phyloP scores from a whole-genome alignment of 2,113 vertebrate species.

The Junco hyemalis region DNA sequence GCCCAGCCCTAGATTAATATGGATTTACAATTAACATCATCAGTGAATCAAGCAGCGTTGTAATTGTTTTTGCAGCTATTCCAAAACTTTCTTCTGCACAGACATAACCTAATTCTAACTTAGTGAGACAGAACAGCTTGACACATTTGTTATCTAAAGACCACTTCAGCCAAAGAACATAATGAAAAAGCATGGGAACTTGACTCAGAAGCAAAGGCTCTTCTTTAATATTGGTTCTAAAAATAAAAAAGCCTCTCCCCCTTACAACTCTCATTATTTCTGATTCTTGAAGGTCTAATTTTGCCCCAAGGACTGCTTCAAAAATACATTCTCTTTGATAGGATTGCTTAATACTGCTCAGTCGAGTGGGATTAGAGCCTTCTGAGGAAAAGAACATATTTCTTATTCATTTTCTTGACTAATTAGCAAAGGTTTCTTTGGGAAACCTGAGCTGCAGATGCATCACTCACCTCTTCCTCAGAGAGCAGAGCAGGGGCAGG shows the following conservation, averaged over 20 bases:
- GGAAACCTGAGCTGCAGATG: background rate
- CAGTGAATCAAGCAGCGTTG: constrained; percentile 16
- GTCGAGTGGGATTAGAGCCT: constrained; percentile 55
- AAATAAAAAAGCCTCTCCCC: constrained; percentile 48
- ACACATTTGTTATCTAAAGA: constrained; percentile 72
- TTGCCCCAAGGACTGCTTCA: constrained; percentile 56
- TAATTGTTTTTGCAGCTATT: constrained; percentile 67
- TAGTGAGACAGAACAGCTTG: constrained; percentile 65
- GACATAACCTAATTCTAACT: constrained; percentile 64
- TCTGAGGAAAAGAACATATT: constrained; percentile 22
- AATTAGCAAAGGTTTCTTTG: constrained; percentile 44
- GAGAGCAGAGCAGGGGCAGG: background rate
- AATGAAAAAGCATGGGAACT: constrained; percentile 73
- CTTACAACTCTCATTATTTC: constrained; percentile 45
- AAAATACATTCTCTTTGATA: constrained; percentile 52
- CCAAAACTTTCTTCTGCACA: constrained; percentile 61
- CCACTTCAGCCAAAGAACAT: constrained; percentile 71
- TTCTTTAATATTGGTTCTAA: constrained; percentile 59
- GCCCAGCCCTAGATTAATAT: constrained; percentile 56
- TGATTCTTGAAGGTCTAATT: constrained; percentile 49
- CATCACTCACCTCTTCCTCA: background rate
- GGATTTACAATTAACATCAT: constrained; percentile 64
- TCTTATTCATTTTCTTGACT: constrained; percentile 41
- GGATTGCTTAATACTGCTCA: constrained; percentile 41
- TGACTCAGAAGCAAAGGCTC: constrained; percentile 61